These are phyloP conservation scores for Yponomeuta evonymella DNA, from an alignment of 2,888 invertebrate species.

Conservation along the genomic window DNA sequence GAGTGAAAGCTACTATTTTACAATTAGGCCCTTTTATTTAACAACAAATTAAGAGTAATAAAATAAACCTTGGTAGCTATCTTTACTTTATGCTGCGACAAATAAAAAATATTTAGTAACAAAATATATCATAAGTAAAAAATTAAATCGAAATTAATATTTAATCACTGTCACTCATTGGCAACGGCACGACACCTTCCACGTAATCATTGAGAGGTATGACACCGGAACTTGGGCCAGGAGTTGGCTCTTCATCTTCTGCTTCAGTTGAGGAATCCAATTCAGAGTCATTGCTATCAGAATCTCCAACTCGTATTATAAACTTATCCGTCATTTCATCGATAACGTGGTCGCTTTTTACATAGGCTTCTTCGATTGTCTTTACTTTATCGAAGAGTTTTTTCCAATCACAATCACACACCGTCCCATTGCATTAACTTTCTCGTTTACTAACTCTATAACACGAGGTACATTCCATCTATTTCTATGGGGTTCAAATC, in stretches of 20 bases:
- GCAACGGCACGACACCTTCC: too few relatives aligned
- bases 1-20: too few relatives aligned
- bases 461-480: constrained; percentile 18
- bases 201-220: too few relatives aligned
- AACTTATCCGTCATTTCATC: constrained; percentile 23
- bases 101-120: too few relatives aligned
- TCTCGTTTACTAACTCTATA: constrained; percentile 25
- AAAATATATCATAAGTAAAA: too few relatives aligned
- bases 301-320: constrained; percentile 17
- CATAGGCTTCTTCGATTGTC: constrained; percentile 20
- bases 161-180: too few relatives aligned
- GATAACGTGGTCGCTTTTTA: constrained; percentile 13
- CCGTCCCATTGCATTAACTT: constrained; percentile 23
- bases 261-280: constrained; percentile 10
- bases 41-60: too few relatives aligned
- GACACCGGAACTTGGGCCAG: too few relatives aligned
- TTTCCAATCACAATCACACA: constrained; percentile 25
- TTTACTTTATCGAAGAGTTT: constrained; percentile 24
- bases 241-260: not conserved
- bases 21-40: too few relatives aligned
- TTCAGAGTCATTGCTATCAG: constrained; percentile 2
- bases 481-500: constrained; percentile 24
- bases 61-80: too few relatives aligned
- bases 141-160: too few relatives aligned
- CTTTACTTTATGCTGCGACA: too few relatives aligned